Evolutionary conservation across 2,888 invertebrate genomes (phyloP).

Genomic region (Dicyrtoma fusca): DNA sequence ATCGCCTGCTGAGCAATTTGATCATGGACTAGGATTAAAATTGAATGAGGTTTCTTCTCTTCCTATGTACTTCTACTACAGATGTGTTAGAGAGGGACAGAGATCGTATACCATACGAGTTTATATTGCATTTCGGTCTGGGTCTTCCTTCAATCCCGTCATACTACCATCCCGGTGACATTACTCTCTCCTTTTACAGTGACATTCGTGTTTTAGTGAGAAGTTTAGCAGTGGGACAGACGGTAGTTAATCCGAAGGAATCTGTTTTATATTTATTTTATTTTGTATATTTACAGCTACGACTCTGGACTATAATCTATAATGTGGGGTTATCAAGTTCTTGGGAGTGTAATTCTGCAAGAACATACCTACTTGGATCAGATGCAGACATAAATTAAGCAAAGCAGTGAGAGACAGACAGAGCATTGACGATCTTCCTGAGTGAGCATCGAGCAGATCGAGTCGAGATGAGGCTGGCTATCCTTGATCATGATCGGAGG

Average conservation of each 20-base stretch:
- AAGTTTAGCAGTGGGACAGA: constrained; percentile 14
- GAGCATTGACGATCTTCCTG: no score
- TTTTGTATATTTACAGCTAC: constrained; percentile 5
- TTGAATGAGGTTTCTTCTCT: constrained; percentile 18
- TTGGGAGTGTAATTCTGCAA: no score
- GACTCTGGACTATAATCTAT: not conserved
- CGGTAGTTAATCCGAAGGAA: constrained; percentile 21
- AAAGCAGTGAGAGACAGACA: constrained; percentile 1
- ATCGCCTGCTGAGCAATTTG: constrained; percentile 26
- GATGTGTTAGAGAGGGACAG: no score
- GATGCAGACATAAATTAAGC: not conserved
- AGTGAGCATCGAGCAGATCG: constrained; percentile 17
- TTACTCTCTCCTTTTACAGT: not conserved
- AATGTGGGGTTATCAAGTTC: not conserved
- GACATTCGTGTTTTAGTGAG: constrained; percentile 4
- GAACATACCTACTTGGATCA: not conserved
- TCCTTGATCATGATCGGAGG: not conserved
- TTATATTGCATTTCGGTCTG: constrained; percentile 3
- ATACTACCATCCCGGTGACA: not conserved
- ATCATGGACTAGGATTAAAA: constrained; percentile 30
- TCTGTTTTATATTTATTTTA: constrained; percentile 17
- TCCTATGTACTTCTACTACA: constrained; percentile 7
- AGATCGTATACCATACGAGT: not conserved
- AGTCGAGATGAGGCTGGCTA: not conserved
- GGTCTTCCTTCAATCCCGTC: constrained; percentile 9